Evolutionary conservation across 2,888 invertebrate genomes (phyloP).

Genomic region (Aleiodes testaceus): DNA sequence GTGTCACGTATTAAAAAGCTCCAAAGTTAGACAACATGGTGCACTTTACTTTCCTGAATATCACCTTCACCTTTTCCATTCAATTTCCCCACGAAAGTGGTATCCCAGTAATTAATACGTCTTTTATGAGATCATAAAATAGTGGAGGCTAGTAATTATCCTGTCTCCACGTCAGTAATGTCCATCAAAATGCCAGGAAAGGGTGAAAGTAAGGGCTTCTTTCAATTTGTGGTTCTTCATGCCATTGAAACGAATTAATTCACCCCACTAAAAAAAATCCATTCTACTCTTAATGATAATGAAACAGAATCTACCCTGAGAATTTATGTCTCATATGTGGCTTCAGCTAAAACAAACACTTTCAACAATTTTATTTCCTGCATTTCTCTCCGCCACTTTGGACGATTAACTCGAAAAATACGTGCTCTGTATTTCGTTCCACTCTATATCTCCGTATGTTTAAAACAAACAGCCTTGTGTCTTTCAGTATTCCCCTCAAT

Average conservation of each 20-base stretch:
- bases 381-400: slow-evolving; percentile 15
- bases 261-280: slow-evolving; percentile 18
- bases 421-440: slow-evolving; percentile 31
- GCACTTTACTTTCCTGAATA: slow-evolving; percentile 59
- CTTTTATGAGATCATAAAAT: slow-evolving; percentile 46
- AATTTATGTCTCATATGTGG: slow-evolving; percentile 10
- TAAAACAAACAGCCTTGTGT: slow-evolving; percentile 35
- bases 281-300: slow-evolving; percentile 26
- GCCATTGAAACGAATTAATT: slow-evolving; percentile 23
- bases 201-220: slow-evolving; percentile 50
- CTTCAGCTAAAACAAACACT: slow-evolving; percentile 52
- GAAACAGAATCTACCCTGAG: slow-evolving; percentile 1
- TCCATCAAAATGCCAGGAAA: slow-evolving; percentile 52
- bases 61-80: slow-evolving; percentile 52
- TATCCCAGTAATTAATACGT: slow-evolving; percentile 33
- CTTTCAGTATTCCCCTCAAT: slow-evolving; percentile 25
- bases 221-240: slow-evolving; percentile 22
- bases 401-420: slow-evolving; percentile 34
- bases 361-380: slow-evolving; percentile 1
- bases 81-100: slow-evolving; percentile 61
- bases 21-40: slow-evolving; percentile 52
- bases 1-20: slow-evolving; percentile 53
- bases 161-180: slow-evolving; percentile 59
- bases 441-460: slow-evolving; percentile 14
- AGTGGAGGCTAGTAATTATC: slow-evolving; percentile 60